Evolutionary conservation across 2,888 invertebrate species (phyloP), one percentile per base, ranked within the genome.

Genomic region (Amiota minor): DNA sequence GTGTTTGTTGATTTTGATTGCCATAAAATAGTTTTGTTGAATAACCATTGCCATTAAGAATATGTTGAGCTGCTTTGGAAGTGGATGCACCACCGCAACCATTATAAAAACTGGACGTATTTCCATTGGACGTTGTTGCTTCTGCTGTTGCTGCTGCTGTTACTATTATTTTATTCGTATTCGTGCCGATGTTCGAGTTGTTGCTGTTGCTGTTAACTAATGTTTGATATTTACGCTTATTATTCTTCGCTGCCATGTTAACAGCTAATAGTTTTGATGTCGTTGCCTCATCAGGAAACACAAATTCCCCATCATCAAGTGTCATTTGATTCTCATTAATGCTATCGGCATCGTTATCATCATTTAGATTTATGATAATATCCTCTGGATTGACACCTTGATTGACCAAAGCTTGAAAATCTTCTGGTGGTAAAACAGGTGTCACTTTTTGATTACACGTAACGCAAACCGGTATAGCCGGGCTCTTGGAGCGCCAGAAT

Each of bases 401-500:
- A 89, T 92, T 92, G n/a, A 92, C 90, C 72, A 92, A 84, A 23
- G 91, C 92, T 81, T 93, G 92, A 62, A 93, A 87, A 83, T 93
- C 93, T 79, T 93, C 93, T 3, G 90, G 89, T 0, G 92, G 91
- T 70, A 92, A 89, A 45, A 81, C 68, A 2, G 89, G 88, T 12
- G 90, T 86, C 78, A 92, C 91, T 72, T 92, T 91, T 74, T 91
- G 92, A 73, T 95, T 95, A 87, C 95, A 96, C 79, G 94, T 92
- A 50, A 92, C 93, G 86, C 96, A 96, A 6, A 83, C 75, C 72
- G 94, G 93, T 81, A 92, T 92, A 77, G 96, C 95, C 12, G 96
- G 95, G 76, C 96, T 95, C 82, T 96, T 96, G 59, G 96, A 96
- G 74, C 96, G 93, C 96, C 96, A 96, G 90, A 96, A 96, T 90